Conservation (phyloP, 2,888 invertebrate species). For the Meiosimyza decipiens region DNA sequence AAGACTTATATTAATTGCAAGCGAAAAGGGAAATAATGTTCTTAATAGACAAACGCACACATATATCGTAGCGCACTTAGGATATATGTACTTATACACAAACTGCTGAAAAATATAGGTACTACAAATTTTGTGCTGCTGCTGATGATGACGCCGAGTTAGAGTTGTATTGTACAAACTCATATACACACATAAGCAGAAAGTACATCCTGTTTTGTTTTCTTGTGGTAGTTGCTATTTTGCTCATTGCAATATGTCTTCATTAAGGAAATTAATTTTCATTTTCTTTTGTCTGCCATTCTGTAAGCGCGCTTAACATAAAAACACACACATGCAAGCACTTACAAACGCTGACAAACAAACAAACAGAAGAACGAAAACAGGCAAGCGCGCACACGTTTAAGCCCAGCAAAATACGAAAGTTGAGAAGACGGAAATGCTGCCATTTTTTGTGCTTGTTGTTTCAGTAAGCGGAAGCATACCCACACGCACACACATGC, state of each 20-base stretch:
- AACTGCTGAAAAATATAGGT: background rate
- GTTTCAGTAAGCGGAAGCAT: background rate
- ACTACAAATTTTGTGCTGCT: background rate
- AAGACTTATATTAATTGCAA: slow-evolving; percentile 1
- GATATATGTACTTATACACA: background rate
- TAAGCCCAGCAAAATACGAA: background rate
- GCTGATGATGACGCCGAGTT: background rate
- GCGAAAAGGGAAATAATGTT: slow-evolving; percentile 24
- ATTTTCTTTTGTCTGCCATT: slow-evolving; percentile 3
- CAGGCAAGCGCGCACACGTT: background rate
- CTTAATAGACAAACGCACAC: slow-evolving; percentile 14
- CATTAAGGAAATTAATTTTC: slow-evolving; percentile 35
- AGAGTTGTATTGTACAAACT: too few species aligned
- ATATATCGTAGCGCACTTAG: background rate
- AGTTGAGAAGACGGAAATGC: slow-evolving; percentile 1
- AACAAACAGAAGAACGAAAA: background rate
- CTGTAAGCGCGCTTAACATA: background rate
- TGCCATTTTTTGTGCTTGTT: slow-evolving; percentile 9
- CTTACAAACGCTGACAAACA: background rate
- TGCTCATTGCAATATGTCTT: slow-evolving; percentile 29
- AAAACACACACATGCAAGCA: background rate
- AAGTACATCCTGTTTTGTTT: too few species aligned
- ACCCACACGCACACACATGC: background rate
- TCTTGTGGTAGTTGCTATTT: background rate
- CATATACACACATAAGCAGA: too few species aligned